Evolutionary conservation across 2,113 vertebrate genomes (phyloP).

Genomic region (Empidonax alnorum): DNA sequence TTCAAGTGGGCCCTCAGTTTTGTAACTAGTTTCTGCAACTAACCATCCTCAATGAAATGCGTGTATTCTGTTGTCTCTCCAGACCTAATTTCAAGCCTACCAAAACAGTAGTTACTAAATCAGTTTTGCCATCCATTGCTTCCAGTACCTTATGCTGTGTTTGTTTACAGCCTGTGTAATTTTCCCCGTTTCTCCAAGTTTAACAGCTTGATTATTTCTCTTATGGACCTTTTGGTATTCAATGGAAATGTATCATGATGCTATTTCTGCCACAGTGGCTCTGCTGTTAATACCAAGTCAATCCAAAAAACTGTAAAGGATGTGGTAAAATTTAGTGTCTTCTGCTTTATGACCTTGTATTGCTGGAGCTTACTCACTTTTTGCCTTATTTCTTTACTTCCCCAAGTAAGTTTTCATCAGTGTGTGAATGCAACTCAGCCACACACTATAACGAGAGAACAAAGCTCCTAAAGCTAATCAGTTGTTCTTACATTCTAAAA

Average conservation of each 20-base stretch:
- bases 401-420: not conserved
- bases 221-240: not conserved
- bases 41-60: not conserved
- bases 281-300: not conserved
- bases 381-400: not conserved
- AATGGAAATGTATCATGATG: not conserved
- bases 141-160: not conserved
- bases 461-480: not conserved
- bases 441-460: not conserved
- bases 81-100: not conserved
- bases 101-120: not conserved
- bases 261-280: not conserved
- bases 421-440: not conserved
- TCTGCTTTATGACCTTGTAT: not conserved
- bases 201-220: not conserved
- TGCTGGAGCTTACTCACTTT: not conserved
- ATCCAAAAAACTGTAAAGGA: not conserved
- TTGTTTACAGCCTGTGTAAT: not conserved
- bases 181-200: not conserved
- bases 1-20: not conserved
- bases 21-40: not conserved
- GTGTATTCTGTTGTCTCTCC: not conserved
- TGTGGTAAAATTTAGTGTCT: not conserved
- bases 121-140: not conserved
- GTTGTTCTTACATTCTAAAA: not conserved